Base-by-base conservation (phyloP, 2,797 vertebrate species). In the Rhodeus uyekii region DNA sequence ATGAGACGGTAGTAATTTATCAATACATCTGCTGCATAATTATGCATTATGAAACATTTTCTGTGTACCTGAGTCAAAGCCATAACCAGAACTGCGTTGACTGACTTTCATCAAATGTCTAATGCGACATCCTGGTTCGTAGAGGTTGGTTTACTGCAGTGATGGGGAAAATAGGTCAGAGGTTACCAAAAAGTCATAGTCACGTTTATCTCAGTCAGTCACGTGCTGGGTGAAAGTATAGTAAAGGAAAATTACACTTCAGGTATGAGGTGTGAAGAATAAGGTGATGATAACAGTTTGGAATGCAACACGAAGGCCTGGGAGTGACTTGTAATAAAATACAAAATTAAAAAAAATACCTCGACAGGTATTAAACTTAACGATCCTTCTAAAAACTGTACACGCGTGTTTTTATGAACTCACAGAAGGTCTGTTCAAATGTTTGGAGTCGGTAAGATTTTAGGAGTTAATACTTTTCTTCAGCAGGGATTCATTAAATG, bases 281-380 rank as follows among this genome's bases (percentile, higher is more conserved):
- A 64, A 14, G 44, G 34, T 75, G 71, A 81, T 81, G 44, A 29
- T 64, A 48, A 39, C 36, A n/a, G 46, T 58, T 8, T 58, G 46
- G 72, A 81, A 81, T 81, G 71, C 55, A 12, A 48, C 58, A 65
- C 12, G 0, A 42, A 61, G 12, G 12, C 44, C 46, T 50, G 60
- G 24, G 32, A 42, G n/a, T 29, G 4, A 64, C 69, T 39, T 9
- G 8, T n/a, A n/a, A 55, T 1, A 24, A 5, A 1, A 38, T n/a
- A 10, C n/a, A 61, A 60, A 39, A n/a, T n/a, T n/a, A 14, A 14
- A 53, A n/a, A 39, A 39, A 48, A 53, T 5, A 42, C 46, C 5
- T 18, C 16, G 5, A 18, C n/a, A n/a, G n/a, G n/a, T n/a, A n/a
- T n/a, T n/a, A n/a, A n/a, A n/a, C n/a, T n/a, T n/a, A 32, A 32